These are phyloP conservation scores for Perca fluviatilis DNA, from an alignment of 2,113 vertebrate genomes.

Conservation along the genomic window DNA sequence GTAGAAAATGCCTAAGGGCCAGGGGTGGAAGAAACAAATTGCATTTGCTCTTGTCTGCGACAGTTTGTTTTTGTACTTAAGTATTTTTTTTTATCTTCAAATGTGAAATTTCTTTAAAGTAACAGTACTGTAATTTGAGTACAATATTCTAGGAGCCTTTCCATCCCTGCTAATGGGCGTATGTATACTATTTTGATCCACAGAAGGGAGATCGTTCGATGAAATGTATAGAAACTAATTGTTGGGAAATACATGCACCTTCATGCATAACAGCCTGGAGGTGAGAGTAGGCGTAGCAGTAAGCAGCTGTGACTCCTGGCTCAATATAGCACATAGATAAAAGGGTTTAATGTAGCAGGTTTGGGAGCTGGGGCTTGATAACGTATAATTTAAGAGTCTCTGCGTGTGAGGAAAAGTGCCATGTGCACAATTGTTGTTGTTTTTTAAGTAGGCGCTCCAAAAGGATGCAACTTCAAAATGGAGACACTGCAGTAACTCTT, in stretches of 20 bases:
- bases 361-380: conserved; percentile 10
- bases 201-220: neutral
- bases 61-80: neutral
- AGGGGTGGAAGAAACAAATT: neutral
- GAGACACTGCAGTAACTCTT: neutral
- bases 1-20: neutral
- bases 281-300: conserved; percentile 14
- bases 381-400: conserved; percentile 1
- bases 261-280: neutral
- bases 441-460: neutral
- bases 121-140: neutral
- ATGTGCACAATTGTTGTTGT: neutral
- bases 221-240: neutral
- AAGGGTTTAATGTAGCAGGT: conserved; percentile 8
- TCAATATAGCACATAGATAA: neutral
- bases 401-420: neutral
- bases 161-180: neutral
- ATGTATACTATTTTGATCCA: neutral
- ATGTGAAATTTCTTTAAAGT: neutral
- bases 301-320: neutral
- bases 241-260: neutral
- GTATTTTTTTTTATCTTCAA: neutral
- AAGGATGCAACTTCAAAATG: neutral
- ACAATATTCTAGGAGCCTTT: neutral
- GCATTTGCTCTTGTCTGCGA: neutral